Conservation (phyloP, 1,140 invertebrate species). For the Dreissena polymorpha region DNA sequence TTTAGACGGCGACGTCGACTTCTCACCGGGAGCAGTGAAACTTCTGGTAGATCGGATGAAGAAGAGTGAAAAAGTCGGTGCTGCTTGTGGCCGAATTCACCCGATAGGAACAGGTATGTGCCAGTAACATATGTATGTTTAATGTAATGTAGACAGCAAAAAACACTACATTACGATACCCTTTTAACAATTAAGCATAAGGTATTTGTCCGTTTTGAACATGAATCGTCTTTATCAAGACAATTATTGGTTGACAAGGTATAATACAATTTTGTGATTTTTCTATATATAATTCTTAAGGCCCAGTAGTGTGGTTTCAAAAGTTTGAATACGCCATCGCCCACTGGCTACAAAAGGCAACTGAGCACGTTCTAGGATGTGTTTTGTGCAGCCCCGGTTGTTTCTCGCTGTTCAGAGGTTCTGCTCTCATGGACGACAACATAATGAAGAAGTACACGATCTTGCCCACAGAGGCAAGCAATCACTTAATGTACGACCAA, state of each 20-base stretch:
- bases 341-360: slow-evolving; percentile 86
- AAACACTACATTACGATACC: neutral
- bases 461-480: slow-evolving; percentile 81
- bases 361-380: slow-evolving; percentile 85
- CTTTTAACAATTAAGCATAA: neutral
- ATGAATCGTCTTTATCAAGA: neutral
- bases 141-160: neutral
- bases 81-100: slow-evolving; percentile 82
- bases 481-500: slow-evolving; percentile 86
- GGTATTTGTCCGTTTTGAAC: neutral
- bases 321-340: slow-evolving; percentile 85
- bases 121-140: neutral
- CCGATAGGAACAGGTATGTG: slow-evolving; percentile 76
- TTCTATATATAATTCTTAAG: slow-evolving; percentile 69
- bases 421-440: slow-evolving; percentile 98
- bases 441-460: slow-evolving; percentile 97
- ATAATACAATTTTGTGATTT: neutral
- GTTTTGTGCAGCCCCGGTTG: slow-evolving; percentile 92
- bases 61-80: slow-evolving; percentile 81
- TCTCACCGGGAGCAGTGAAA: slow-evolving; percentile 80
- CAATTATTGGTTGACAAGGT: neutral
- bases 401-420: slow-evolving; percentile 96
- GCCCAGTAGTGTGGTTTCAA: slow-evolving; percentile 94
- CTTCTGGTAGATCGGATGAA: slow-evolving; percentile 82
- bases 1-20: slow-evolving; percentile 82